Evolutionary conservation across 2,888 invertebrate genomes (phyloP), one percentile per base, ranked within the genome.

Genomic region (Polydesmus complanatus): DNA sequence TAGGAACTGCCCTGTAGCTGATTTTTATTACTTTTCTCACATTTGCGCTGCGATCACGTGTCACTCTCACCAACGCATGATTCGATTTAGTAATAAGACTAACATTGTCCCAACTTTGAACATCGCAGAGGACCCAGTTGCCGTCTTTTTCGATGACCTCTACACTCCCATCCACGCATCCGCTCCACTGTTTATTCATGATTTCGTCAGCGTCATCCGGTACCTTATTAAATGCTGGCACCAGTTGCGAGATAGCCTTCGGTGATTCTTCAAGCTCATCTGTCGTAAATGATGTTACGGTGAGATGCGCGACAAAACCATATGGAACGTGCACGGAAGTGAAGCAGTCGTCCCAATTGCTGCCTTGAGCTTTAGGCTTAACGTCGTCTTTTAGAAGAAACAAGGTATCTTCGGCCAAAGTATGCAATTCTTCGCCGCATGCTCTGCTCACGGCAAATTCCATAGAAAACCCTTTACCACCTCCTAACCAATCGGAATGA

Each of bases 1-100:
- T 66, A 37, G 63, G 58, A 21, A 64, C 5, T 1, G 65, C 63
- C 27, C 48, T 54, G 50, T 65, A 64, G 21, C 58, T 65, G 3
- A 64, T 27, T 3, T n/a, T 21, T 1, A 27, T 23, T 26, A 26
- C 14, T 8, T 50, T 8, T 37, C 14, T 37, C 37, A 37, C 5
- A 14, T 25, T 1, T 3, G 22, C 11, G 14, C 67, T 27, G 25
- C 2, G 18, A 14, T 58, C 8, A 27, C 52, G 11, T 11, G 52
- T 52, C 21, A 58, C 8, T 1, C 51, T 2, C 1, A 58, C n/a
- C 3, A 27, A 58, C 5, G 21, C 19, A 2, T 5, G 11, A 54
- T 54, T 54, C 11, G 54, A 14, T 8, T 22, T 18, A 11, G 11
- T 54, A 5, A 22, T 22, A 11, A 23, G 21, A 25, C 25, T 54